Percentiles rank a stretch among this genome's conserved stretches.
Conservation (phyloP, 2,113 vertebrate genomes). For the Neoarius graeffei region DNA sequence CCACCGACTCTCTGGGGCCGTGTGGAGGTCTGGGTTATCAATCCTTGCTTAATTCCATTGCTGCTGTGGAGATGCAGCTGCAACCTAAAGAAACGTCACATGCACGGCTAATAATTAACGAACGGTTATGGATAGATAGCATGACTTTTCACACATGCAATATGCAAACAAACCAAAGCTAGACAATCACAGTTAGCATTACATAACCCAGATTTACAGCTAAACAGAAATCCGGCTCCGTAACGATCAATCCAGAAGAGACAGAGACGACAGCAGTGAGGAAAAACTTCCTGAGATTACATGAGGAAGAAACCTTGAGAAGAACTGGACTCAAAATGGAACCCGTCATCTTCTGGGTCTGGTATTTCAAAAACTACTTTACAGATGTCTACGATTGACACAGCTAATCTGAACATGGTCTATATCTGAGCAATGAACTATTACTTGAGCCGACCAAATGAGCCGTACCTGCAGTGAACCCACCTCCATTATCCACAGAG, state of each 20-base stretch:
- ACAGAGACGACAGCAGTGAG: background rate
- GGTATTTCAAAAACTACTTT: too few species aligned
- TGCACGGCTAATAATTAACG: background rate
- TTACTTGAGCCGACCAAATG: too few species aligned
- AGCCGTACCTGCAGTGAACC: too few species aligned
- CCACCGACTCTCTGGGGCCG: constrained; percentile 25
- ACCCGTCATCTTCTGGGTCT: too few species aligned
- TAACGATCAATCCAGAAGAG: background rate
- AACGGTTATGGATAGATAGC: background rate
- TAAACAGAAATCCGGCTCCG: background rate
- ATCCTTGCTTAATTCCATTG: constrained; percentile 26
- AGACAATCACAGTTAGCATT: background rate
- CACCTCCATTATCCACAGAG: too few species aligned
- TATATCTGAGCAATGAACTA: too few species aligned
- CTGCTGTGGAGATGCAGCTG: background rate
- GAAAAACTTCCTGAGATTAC: background rate
- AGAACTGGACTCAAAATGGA: background rate
- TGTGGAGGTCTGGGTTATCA: constrained; percentile 38
- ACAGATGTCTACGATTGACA: too few species aligned
- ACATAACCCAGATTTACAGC: background rate
- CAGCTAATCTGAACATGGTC: too few species aligned
- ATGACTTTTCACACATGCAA: background rate
- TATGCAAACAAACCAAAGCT: background rate
- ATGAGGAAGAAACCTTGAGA: background rate
- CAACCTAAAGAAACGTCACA: background rate